Conservation (phyloP, 2,888 invertebrate species). For the Drosophila melanosoma region DNA sequence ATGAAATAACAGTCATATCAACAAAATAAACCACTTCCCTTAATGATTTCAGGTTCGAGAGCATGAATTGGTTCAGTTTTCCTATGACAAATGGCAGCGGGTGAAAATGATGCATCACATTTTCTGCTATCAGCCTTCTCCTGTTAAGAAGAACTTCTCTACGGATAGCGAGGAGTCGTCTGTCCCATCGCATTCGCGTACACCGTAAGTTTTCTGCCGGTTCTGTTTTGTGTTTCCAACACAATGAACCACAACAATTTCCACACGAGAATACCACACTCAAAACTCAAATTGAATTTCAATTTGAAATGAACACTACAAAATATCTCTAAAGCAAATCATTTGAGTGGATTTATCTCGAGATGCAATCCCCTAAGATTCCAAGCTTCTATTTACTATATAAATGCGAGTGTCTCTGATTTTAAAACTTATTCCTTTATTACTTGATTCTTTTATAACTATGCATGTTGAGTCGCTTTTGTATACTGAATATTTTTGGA, state of each 20-base stretch:
- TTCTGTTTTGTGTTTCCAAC: background rate
- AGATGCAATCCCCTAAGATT: background rate
- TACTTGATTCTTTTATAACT: conserved; percentile 1
- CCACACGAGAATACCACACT: conserved; percentile 14
- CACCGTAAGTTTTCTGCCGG: conserved; percentile 83
- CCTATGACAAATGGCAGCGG: conserved; percentile 93
- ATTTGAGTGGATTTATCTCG: conserved; percentile 1
- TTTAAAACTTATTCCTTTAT: background rate
- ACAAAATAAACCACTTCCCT: background rate
- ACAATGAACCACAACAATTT: background rate
- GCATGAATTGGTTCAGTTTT: conserved; percentile 93
- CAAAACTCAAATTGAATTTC: background rate
- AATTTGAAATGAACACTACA: background rate
- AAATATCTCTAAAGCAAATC: background rate
- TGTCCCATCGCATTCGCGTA: conserved; percentile 83
- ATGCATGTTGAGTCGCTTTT: conserved; percentile 32
- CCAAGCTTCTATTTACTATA: background rate
- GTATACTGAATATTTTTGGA: conserved; percentile 7
- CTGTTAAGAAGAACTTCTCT: conserved; percentile 92
- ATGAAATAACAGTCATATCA: background rate
- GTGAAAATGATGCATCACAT: conserved; percentile 95
- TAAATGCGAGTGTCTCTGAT: background rate
- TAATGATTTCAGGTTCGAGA: conserved; percentile 88
- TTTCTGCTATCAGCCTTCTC: conserved; percentile 94
- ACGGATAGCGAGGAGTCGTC: conserved; percentile 89